phyloP scores from a whole-genome alignment of 2,113 vertebrate genomes.

The Entelurus aequoreus region DNA sequence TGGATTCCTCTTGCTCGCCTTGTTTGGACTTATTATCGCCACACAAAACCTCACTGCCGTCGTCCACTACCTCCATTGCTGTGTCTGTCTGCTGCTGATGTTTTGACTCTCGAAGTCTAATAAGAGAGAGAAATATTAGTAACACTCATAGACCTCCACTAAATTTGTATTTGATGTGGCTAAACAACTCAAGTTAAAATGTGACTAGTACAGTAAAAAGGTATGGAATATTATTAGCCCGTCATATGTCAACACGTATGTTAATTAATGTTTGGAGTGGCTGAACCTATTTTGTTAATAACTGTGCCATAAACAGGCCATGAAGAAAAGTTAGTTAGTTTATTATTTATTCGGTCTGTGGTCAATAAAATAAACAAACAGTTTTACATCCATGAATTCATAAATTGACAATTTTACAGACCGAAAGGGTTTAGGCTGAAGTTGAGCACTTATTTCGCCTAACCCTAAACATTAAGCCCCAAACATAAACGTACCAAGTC shows the following conservation, averaged over 20 bases:
- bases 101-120: conserved; percentile 27
- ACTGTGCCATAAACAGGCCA: background rate
- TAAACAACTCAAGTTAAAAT: background rate
- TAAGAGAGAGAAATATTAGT: background rate
- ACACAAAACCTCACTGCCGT: conserved; percentile 41
- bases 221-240: background rate
- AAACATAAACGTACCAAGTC: background rate
- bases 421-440: no score
- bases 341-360: no score
- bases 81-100: conserved; percentile 24
- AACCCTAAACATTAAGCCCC: no score
- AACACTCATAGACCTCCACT: background rate
- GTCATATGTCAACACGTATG: no score
- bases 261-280: no score
- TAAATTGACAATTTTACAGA: no score
- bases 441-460: no score
- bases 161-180: no score
- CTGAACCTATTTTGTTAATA: no score
- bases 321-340: background rate
- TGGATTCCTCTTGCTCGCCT: conserved; percentile 49
- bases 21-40: background rate
- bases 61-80: conserved; percentile 48
- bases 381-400: no score
- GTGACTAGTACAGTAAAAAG: background rate
- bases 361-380: no score